These are phyloP conservation scores for Drosophila pandora DNA, from an alignment of 1,140 invertebrate species.

Conservation along the genomic window DNA sequence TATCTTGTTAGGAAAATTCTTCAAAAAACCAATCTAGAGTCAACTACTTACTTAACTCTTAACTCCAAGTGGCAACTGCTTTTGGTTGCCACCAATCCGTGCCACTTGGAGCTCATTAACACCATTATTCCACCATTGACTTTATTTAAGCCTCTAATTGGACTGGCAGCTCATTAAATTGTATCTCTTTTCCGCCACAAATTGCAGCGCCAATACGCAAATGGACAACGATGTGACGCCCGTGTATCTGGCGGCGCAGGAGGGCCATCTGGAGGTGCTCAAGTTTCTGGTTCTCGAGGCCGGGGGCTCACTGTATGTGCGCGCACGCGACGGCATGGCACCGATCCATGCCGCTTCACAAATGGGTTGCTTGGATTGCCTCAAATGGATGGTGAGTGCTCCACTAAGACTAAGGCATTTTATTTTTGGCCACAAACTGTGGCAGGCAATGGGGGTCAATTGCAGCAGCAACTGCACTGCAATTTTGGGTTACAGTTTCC, in stretches of 20 bases:
- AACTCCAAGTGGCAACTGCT: not conserved
- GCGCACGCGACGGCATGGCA: slow-evolving; percentile 95
- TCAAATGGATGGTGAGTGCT: slow-evolving; percentile 93
- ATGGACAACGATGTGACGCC: slow-evolving; percentile 96
- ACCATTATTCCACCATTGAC: not conserved
- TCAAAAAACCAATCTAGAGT: too few species aligned
- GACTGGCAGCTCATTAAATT: slow-evolving; percentile 2
- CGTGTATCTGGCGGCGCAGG: slow-evolving; percentile 94
- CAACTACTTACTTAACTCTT: not conserved
- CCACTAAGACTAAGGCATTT: slow-evolving; percentile 12
- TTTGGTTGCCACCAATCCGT: slow-evolving; percentile 13
- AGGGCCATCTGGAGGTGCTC: slow-evolving; percentile 93
- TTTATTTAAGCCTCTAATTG: slow-evolving; percentile 12
- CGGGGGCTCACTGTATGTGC: slow-evolving; percentile 88
- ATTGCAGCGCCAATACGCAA: slow-evolving; percentile 91
- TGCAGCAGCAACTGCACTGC: slow-evolving; percentile 2
- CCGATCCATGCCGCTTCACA: slow-evolving; percentile 94
- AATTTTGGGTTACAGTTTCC: not conserved
- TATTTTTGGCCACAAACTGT: slow-evolving; percentile 7
- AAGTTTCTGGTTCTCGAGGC: slow-evolving; percentile 92
- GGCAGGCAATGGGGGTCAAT: slow-evolving; percentile 33
- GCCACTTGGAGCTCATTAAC: slow-evolving; percentile 49
- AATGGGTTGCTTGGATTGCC: slow-evolving; percentile 92
- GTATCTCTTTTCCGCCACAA: not conserved
- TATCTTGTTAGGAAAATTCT: too few species aligned